Base-by-base conservation (phyloP, 1,140 invertebrate genomes). In the Lethocerus indicus region DNA sequence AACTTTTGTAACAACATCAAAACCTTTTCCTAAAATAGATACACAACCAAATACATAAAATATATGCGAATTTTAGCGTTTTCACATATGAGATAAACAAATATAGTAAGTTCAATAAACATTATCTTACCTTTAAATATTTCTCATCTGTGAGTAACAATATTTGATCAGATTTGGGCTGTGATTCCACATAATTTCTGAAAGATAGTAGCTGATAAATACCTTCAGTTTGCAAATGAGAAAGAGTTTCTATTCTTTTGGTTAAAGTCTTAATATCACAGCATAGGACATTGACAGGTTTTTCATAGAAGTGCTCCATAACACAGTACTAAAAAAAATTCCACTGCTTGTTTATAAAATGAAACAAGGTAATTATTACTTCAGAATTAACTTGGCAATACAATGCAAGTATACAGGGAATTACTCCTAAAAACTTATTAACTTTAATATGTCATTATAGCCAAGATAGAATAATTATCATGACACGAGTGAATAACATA, bases 221-320 rank as follows among this genome's bases (percentile, higher is more conserved):
- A 16, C 18, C n/a, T 16, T 49, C 23, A 26, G 41, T 25, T 25
- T 25, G n/a, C 25, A 16, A 20, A 13, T 40, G 13, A 26, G 26
- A 23, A 3, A 49, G 25, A 27, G 39, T 49, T 9, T n/a, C 16
- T 14, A 49, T 26, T 26, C n/a, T n/a, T n/a, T n/a, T n/a, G n/a
- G n/a, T n/a, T n/a, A n/a, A n/a, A n/a, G n/a, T n/a, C n/a, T n/a
- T n/a, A n/a, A n/a, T n/a, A n/a, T n/a, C n/a, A n/a, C 47, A 51
- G 68, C 73, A 27, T 59, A 56, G 3, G 60, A 55, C 40, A 46
- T 56, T 55, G 65, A 71, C 2, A 71, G 59, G 20, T 72, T 71
- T 43, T 9, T 62, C 63, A 57, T 70, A 72, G 62, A 74, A 84
- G 60, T 83, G 80, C 54, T 81, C 74, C 70, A 83, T 75, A 65